Percentiles rank a stretch among this genome's conserved stretches.
Conservation (phyloP, 1,140 invertebrate genomes). For the Schmidtea mediterranea region DNA sequence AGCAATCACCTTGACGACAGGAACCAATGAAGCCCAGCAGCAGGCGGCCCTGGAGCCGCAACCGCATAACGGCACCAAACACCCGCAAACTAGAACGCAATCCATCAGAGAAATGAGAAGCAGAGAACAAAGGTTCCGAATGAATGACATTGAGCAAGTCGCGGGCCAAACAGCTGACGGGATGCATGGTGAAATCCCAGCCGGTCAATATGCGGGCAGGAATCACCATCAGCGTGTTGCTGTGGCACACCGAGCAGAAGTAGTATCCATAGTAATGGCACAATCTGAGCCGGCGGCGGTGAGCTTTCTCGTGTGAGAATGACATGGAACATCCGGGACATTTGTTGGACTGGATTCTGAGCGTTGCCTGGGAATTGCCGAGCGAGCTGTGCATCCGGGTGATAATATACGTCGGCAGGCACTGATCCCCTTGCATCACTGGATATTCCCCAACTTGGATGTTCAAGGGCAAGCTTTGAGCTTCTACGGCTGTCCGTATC, state of each 20-base stretch:
- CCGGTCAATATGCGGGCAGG: slow-evolving; percentile 46
- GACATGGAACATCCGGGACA: too few species aligned
- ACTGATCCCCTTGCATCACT: too few species aligned
- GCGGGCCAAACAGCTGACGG: slow-evolving; percentile 36
- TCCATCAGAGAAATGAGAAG: too few species aligned
- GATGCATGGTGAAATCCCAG: slow-evolving; percentile 37
- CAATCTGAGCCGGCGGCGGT: slow-evolving; percentile 32
- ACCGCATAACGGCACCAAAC: slow-evolving; percentile 9
- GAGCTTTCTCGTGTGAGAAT: too few species aligned
- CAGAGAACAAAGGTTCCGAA: slow-evolving; percentile 46
- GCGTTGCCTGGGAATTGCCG: too few species aligned
- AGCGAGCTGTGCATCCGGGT: too few species aligned
- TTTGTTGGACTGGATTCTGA: too few species aligned
- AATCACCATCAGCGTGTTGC: slow-evolving; percentile 42
- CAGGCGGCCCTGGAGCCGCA: slow-evolving; percentile 10
- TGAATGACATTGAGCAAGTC: slow-evolving; percentile 47
- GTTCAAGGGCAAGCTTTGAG: too few species aligned
- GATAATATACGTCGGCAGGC: too few species aligned
- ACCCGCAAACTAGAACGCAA: too few species aligned
- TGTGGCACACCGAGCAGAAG: slow-evolving; percentile 63
- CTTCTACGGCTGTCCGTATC: too few species aligned
- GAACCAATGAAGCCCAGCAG: slow-evolving; percentile 6
- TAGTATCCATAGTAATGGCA: slow-evolving; percentile 60
- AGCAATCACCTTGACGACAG: slow-evolving; percentile 10
- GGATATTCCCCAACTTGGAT: too few species aligned